These are phyloP conservation scores for Coptodon bakossiorum DNA, from an alignment of 2,113 vertebrate species.

Conservation along the genomic window DNA sequence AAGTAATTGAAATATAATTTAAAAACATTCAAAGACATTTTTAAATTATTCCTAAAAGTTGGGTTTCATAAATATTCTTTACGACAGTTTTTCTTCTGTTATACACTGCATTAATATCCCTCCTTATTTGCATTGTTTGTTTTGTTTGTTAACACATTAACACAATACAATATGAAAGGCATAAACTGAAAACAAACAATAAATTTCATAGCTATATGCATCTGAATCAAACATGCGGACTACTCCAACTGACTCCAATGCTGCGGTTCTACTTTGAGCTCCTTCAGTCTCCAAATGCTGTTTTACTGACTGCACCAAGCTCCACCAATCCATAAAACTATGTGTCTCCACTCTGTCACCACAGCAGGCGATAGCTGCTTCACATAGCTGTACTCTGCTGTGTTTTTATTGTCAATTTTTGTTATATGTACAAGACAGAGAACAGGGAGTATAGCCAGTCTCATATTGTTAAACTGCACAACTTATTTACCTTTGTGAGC, in stretches of 20 bases:
- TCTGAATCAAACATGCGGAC: neutral
- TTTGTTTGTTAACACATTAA: neutral
- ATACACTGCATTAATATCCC: accelerated
- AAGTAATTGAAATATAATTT: neutral
- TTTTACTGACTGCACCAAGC: neutral
- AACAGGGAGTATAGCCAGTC: neutral
- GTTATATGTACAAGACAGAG: neutral
- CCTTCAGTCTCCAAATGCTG: neutral
- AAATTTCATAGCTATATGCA: neutral
- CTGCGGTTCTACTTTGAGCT: neutral
- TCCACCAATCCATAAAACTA: neutral
- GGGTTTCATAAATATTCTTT: neutral
- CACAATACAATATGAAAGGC: neutral
- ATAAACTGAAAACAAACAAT: neutral
- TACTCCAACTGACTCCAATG: neutral
- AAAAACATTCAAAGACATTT: neutral
- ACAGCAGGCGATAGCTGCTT: neutral
- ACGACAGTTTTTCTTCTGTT: neutral
- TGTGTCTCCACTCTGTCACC: neutral
- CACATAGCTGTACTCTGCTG: neutral
- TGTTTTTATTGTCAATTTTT: neutral
- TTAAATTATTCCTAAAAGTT: neutral
- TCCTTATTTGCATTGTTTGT: neutral
- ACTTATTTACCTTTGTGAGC: neutral
- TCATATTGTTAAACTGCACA: neutral